phyloP scores from a whole-genome alignment of 2,797 vertebrate genomes.

The Nyctibius grandis region DNA sequence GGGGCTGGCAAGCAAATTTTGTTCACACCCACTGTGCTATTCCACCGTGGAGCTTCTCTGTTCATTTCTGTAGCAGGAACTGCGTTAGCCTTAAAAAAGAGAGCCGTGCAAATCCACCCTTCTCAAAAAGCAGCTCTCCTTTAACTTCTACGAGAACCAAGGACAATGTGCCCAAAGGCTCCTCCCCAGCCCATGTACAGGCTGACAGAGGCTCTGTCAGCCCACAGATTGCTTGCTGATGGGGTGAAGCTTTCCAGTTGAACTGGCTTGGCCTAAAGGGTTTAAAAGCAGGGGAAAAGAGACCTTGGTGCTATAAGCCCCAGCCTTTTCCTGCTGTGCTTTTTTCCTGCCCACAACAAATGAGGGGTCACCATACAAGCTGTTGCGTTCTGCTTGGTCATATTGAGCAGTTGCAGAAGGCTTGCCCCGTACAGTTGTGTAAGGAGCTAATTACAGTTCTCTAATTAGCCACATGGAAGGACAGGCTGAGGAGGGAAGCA shows the following conservation, averaged over 20 bases:
- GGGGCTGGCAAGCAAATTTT: neutral
- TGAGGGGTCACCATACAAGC: neutral
- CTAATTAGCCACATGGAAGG: conserved; percentile 3
- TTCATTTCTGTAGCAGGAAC: neutral
- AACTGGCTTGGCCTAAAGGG: neutral
- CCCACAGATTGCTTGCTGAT: neutral
- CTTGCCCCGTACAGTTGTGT: neutral
- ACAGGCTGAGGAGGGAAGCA: neutral
- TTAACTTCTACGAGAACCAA: neutral
- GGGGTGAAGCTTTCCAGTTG: neutral
- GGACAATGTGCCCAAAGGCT: neutral
- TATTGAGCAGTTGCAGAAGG: neutral
- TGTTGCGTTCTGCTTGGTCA: neutral
- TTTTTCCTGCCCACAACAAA: neutral
- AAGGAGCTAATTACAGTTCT: conserved; percentile 7
- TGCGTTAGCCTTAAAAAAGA: neutral
- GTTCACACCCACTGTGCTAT: neutral
- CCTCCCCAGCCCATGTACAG: neutral
- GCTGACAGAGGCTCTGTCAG: neutral
- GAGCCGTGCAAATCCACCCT: neutral
- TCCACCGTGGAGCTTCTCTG: neutral
- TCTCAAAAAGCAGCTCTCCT: neutral
- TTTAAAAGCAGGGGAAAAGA: neutral
- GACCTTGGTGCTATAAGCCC: neutral
- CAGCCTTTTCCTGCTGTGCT: neutral